Evolutionary conservation across 2,797 vertebrate genomes (phyloP), one percentile per base, ranked within the genome.

Genomic region (Megalops cyprinoides): DNA sequence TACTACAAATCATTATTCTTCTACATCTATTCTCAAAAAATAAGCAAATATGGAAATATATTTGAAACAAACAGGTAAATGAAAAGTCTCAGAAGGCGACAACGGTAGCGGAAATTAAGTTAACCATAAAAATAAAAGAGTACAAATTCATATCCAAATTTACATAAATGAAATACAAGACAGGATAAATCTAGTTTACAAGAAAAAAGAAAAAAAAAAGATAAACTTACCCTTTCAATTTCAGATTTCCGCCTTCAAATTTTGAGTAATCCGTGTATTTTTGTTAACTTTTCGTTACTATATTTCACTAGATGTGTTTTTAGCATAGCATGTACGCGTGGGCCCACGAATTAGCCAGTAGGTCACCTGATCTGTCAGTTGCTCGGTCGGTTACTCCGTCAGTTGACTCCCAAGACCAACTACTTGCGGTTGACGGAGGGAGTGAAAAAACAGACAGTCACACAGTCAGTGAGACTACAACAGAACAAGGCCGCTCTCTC

Each of bases 351-450:
- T 81, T 51, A 67, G 58, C 74, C 58, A 53, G 15, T 53, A 25
- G 69, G 58, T 58, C 60, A 56, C 58, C 60, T 28, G 79, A 48
- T 53, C 25, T 67, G 74, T 76, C 74, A 62, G 79, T 76, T 81
- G 53, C 62, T n/a, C 10, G 48, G 74, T 81, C 74, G 34, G 74
- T 81, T 65, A 53, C 46, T 76, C 73, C 51, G 78, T 81, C 79
- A 81, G 79, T 76, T 76, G 74, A 69, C 74, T 37, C 56, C 74
- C 48, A 53, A 53, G 46, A 49, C 23, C 56, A 65, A 55, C 60
- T 31, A 76, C 48, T 58, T 49, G 60, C 23, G 58, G 31, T 44
- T 80, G 73, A 75, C 56, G 58, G 71, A 60, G 20, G 46, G 20
- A 76, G 79, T 42, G 67, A 71, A 39, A 44, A 14, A 62, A n/a